These are phyloP conservation scores for Brachyptera risi DNA, from an alignment of 2,888 invertebrate species.

Conservation along the genomic window DNA sequence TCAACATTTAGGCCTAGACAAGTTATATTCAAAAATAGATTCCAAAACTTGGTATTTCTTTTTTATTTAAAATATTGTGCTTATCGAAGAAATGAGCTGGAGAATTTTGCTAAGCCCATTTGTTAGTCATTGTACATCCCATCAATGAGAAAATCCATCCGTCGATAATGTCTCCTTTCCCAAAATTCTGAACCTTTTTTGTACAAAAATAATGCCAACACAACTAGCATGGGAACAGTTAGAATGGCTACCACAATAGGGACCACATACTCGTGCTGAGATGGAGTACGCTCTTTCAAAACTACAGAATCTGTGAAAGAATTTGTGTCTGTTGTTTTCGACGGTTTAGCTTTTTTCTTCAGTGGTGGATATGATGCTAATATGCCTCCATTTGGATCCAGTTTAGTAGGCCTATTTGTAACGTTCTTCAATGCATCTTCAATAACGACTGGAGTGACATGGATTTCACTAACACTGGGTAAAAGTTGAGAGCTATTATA, in stretches of 20 bases:
- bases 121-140: slow-evolving; percentile 84
- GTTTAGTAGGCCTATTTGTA: not conserved
- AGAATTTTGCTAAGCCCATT: too few relatives aligned
- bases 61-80: too few relatives aligned
- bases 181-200: slow-evolving; percentile 76
- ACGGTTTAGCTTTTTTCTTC: slow-evolving; percentile 8
- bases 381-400: not conserved
- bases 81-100: too few relatives aligned
- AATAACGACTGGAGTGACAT: too few relatives aligned
- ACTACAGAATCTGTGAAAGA: not conserved
- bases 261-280: slow-evolving; percentile 58
- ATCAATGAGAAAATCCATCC: slow-evolving; percentile 85
- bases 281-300: not conserved
- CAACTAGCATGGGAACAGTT: slow-evolving; percentile 68
- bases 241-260: slow-evolving; percentile 70
- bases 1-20: too few relatives aligned
- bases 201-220: slow-evolving; percentile 61
- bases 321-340: not conserved
- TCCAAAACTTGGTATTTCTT: too few relatives aligned
- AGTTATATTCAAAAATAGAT: too few relatives aligned
- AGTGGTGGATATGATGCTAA: slow-evolving; percentile 5
- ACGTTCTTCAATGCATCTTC: not conserved
- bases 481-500: too few relatives aligned
- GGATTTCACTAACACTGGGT: too few relatives aligned
- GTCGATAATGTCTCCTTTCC: slow-evolving; percentile 78